Evolutionary conservation across 2,888 invertebrate species (phyloP), one percentile per base, ranked within the genome.

Genomic region (Acanthosepion esculentum): DNA sequence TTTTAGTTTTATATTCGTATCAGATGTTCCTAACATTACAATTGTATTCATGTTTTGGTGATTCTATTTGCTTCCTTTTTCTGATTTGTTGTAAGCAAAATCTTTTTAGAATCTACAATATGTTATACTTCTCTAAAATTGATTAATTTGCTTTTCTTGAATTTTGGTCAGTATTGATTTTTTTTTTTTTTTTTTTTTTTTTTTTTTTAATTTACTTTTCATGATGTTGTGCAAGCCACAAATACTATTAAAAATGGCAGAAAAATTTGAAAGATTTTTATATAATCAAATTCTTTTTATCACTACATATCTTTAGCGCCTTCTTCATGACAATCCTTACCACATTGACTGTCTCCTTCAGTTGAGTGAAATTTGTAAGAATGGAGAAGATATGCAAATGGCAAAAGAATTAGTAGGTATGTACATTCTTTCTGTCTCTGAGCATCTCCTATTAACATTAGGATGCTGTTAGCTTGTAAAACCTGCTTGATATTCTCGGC

Each of bases 291-390:
- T 94, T 94, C 53, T 15, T n/a, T 4, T 33, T 78, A n/a, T n/a
- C 12, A 33, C n/a, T 78, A 15, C 20, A 92, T 92, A 18, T 8
- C 97, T 97, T 48, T 96, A 98, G 98, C 98, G 98, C 95, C 98
- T 99, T 95, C 98, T 98, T 94, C 98, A 98, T 96, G 98, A 98
- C 59, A 98, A 98, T 97, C 98, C 98, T 0, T 98, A 98, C 97
- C 99, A 99, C 96, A 98, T 99, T 91, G 98, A 99, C 97, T 98
- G 98, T 0, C 97, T 98, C 94, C 98, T 99, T 95, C 99, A 99
- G 97, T 97, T 99, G 92, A 98, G 98, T 95, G 99, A 99, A 97
- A 98, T 99, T 94, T 98, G 98, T 97, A 98, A 98, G 96, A 98
- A 98, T 96, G 98, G 98, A 95, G 99, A 99, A 97, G 98, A 99